Evolutionary conservation across 2,888 invertebrate genomes (phyloP).

Genomic region (Zele albiditarsus): DNA sequence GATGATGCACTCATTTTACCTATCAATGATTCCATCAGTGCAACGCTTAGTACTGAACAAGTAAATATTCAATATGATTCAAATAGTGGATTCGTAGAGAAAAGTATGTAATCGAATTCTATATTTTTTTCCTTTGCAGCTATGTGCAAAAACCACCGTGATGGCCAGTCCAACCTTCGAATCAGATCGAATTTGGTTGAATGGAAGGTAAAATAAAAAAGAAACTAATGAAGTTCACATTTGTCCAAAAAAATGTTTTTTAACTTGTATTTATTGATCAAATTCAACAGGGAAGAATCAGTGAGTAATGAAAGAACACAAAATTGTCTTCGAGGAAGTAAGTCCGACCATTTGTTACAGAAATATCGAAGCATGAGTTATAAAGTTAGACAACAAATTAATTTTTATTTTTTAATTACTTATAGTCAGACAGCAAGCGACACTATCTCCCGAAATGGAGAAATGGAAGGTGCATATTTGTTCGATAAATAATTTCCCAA

Average conservation of each 20-base stretch:
- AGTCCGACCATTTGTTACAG: constrained; percentile 55
- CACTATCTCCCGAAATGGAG: constrained; percentile 71
- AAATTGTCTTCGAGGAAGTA: constrained; percentile 84
- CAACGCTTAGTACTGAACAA: constrained; percentile 87
- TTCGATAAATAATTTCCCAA: constrained; percentile 98
- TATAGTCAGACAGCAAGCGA: constrained; percentile 74
- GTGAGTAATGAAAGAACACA: constrained; percentile 83
- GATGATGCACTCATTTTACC: constrained; percentile 95
- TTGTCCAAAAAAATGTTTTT: constrained; percentile 21
- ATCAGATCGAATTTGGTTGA: constrained; percentile 90
- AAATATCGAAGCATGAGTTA: not conserved
- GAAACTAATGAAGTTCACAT: constrained; percentile 35
- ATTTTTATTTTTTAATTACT: constrained; percentile 41
- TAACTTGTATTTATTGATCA: constrained; percentile 26
- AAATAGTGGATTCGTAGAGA: not conserved
- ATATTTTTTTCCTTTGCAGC: constrained; percentile 72
- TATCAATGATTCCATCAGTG: constrained; percentile 96
- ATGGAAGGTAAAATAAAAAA: constrained; percentile 77
- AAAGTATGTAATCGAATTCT: not conserved
- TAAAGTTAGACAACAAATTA: not conserved
- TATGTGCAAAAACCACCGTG: constrained; percentile 94
- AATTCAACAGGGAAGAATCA: constrained; percentile 78
- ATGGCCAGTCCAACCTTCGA: constrained; percentile 82
- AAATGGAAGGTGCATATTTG: constrained; percentile 87
- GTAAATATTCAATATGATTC: constrained; percentile 72